A percentile compares a stretch with the other conserved stretches of the same genome.
These are phyloP conservation scores for Akabosia matsudoensis DNA, from an alignment of 1,140 invertebrate species.

Conservation along the genomic window DNA sequence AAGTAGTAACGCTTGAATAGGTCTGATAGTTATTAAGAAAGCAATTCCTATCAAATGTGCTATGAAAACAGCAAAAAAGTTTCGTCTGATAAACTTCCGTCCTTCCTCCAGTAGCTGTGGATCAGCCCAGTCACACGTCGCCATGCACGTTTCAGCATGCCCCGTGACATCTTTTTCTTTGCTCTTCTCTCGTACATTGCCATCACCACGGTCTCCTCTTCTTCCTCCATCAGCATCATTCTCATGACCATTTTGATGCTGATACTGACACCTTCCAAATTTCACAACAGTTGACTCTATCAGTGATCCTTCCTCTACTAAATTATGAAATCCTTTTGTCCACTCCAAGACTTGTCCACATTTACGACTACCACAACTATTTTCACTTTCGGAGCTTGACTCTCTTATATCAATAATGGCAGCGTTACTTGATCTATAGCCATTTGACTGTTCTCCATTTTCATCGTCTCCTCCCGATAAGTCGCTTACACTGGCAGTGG, in stretches of 20 bases:
- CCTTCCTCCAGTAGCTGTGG: constrained; percentile 33
- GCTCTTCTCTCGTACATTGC: not conserved
- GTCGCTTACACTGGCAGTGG: not conserved
- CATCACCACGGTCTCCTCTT: not conserved
- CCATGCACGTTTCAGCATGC: not conserved
- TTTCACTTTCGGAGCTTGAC: not conserved
- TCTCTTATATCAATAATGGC: not conserved
- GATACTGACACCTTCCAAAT: not conserved
- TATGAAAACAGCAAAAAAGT: constrained; percentile 45
- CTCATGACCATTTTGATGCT: not conserved
- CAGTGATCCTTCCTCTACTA: not conserved
- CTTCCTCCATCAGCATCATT: not conserved
- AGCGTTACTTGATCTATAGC: not conserved
- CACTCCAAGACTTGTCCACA: not conserved
- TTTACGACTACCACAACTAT: not conserved
- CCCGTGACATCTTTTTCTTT: not conserved
- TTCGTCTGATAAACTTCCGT: constrained; percentile 29
- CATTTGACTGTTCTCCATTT: not conserved
- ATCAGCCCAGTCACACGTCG: constrained; percentile 28
- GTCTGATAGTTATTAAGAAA: constrained; percentile 38
- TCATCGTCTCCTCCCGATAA: not conserved
- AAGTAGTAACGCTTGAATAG: constrained; percentile 39
- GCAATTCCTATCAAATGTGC: constrained; percentile 41
- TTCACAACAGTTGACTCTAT: not conserved
- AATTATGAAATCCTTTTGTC: constrained; percentile 6